Evolutionary conservation across 1,140 invertebrate species (phyloP), one percentile per base, ranked within the genome.

Genomic region (Andrena cerasifolii): DNA sequence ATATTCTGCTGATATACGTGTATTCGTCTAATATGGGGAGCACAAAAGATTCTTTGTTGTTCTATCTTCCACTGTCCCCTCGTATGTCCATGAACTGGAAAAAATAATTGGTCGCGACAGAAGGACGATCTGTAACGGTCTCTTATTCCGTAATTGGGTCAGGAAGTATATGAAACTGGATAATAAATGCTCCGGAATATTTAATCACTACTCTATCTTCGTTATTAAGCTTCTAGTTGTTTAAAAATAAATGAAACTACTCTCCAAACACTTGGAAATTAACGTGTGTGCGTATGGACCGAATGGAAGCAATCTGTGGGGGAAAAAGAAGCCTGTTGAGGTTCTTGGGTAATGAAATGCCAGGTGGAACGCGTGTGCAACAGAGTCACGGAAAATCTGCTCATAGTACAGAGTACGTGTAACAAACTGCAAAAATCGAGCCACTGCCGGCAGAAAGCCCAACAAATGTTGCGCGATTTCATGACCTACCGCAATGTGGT

Each of bases 371-470:
- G 16, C 12, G 43, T 51, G 61, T 54, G 28, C 47, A 12, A 43
- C 54, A 16, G 24, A 18, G 31, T 3, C 33, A 14, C 10, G 33
- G 12, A 14, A 54, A 36, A 65, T 65, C 33, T 66, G 61, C 72
- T 66, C 66, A 73, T 21, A 65, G 59, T 24, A 24, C 59, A 28
- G 40, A 14, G 43, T 56, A 33, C 73, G 40, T 76, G 65, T 66
- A 75, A 75, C 53, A 65, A 54, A 66, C 72, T 54, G 72, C 53
- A 31, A 49, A 76, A 76, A 76, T 68, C 54, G 65, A 76, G 53
- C 36, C 63, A 40, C 43, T 31, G 53, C 6, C 31, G 18, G 14
- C 7, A 40, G 56, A 76, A 36, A 49, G 63, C 16, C 43, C 49
- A 21, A 59, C 53, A 76, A 76, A 76, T 59, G 43, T 68, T 68